Base-by-base conservation (phyloP, 2,797 vertebrate genomes). In the Pseudochromis fuscus region DNA sequence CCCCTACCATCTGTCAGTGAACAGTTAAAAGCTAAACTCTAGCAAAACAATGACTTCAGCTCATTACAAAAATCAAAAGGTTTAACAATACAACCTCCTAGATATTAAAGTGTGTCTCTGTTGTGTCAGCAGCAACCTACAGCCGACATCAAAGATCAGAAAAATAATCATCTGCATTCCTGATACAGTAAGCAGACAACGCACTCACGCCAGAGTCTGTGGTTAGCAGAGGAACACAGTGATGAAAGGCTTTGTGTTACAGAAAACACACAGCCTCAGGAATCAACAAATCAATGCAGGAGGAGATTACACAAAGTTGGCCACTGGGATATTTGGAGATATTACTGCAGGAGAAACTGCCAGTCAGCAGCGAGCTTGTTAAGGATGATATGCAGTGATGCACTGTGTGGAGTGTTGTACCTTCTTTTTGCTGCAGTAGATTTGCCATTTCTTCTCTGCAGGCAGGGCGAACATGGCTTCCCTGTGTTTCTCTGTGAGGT, bases 401-500 rank as follows among this genome's bases (percentile, higher is more conserved):
- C 10, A 46, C 44, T 12, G 37, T 15, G 42, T 16, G 10, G 19
- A 4, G 35, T 38, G 11, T 62, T 90, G 93, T 92, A 98, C 97
- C 93, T 98, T 99, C 88, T 99, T 99, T 93, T 99, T 99, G 94
- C 98, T 99, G 94, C 97, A 99, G 92, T 99, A 99, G 91, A 99
- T 99, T 83, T 99, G 97, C 98, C 98, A 99, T 92, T 99, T 99
- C 93, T 99, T 99, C 91, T 99, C 97, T 0, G 97, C 96, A 0
- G 98, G 96, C 79, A 99, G 95, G 4, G 97, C 97, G 11, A 99
- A 99, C 97, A 99, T 99, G 87, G 98, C 98, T 91, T 99, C 97
- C 86, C 97, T 95, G 92, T 99, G 98, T 88, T 99, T 99, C 92
- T 99, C 98, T 6, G 96, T 95, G 81, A 99, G 97, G 92, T 99